A percentile compares a stretch with the other conserved stretches of the same genome.
Evolutionary conservation across 2,888 invertebrate genomes (phyloP).

Genomic region (Brachyopa scutellaris): DNA sequence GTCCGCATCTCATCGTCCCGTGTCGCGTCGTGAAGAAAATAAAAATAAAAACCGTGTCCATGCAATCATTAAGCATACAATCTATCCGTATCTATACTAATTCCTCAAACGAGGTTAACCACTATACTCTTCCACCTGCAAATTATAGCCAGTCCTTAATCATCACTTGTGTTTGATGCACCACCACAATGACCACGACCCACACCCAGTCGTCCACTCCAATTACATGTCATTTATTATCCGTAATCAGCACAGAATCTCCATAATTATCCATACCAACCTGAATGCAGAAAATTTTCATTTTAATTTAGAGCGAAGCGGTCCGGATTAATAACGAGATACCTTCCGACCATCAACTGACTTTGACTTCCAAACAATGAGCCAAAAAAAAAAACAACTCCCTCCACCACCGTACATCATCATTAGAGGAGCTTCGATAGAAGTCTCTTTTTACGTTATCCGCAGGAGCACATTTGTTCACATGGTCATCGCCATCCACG

Average conservation of each 20-base stretch:
- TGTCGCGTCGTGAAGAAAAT: too few relatives aligned
- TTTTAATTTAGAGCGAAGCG: slow-evolving; percentile 55
- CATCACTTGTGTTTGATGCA: slow-evolving; percentile 27
- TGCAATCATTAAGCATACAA: slow-evolving; percentile 26
- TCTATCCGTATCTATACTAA: slow-evolving; percentile 11
- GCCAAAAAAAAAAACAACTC: too few relatives aligned
- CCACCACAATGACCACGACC: slow-evolving; percentile 29
- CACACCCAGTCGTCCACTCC: slow-evolving; percentile 49
- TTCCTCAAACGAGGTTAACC: slow-evolving; percentile 32
- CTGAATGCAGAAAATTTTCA: slow-evolving; percentile 45
- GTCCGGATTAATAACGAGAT: slow-evolving; percentile 38
- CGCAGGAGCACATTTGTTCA: slow-evolving; percentile 33
- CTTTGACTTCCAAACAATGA: slow-evolving; percentile 27
- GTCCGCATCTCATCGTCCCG: too few relatives aligned
- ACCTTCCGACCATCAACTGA: slow-evolving; percentile 4
- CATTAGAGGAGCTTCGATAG: slow-evolving; percentile 39
- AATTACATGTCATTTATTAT: slow-evolving; percentile 72
- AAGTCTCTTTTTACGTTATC: too few relatives aligned
- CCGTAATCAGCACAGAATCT: slow-evolving; percentile 69
- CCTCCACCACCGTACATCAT: slow-evolving; percentile 56
- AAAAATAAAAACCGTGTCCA: not conserved
- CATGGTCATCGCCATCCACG: slow-evolving; percentile 55
- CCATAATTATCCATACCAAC: slow-evolving; percentile 67
- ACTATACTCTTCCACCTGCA: slow-evolving; percentile 36
- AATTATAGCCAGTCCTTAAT: slow-evolving; percentile 46